Conservation (phyloP, 2,113 vertebrate species). For the Panthera leo region DNA sequence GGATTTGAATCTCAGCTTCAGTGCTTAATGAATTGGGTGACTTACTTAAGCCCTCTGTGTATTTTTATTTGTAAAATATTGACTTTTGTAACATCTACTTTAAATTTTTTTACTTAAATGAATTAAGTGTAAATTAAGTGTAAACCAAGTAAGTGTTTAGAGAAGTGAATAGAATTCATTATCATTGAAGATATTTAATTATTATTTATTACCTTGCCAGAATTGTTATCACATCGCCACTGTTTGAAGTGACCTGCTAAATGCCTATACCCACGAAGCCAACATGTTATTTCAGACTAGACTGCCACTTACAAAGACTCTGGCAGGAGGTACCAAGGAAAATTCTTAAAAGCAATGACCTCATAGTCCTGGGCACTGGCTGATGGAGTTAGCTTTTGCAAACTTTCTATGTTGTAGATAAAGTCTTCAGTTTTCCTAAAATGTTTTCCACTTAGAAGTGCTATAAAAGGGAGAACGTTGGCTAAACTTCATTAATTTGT, state of each 20-base stretch:
- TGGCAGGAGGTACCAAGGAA: neutral
- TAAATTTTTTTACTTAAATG: neutral
- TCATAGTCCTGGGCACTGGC: neutral
- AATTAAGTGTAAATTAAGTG: neutral
- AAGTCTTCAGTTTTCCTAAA: neutral
- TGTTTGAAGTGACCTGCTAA: neutral
- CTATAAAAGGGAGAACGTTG: neutral
- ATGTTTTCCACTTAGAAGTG: neutral
- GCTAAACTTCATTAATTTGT: neutral
- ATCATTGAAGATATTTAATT: neutral
- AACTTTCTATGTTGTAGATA: neutral
- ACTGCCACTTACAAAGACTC: neutral
- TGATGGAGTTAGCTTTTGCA: neutral
- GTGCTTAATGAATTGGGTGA: neutral
- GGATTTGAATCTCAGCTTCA: neutral
- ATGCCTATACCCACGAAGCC: neutral
- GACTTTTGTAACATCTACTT: neutral
- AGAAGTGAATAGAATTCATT: neutral
- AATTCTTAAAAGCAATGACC: neutral
- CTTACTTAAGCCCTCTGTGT: neutral
- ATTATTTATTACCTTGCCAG: neutral
- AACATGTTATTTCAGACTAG: neutral
- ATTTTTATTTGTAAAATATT: neutral
- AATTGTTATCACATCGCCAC: neutral
- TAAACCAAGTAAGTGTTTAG: neutral